Conservation (phyloP, 1,140 invertebrate species). For the Ericerus pela region DNA sequence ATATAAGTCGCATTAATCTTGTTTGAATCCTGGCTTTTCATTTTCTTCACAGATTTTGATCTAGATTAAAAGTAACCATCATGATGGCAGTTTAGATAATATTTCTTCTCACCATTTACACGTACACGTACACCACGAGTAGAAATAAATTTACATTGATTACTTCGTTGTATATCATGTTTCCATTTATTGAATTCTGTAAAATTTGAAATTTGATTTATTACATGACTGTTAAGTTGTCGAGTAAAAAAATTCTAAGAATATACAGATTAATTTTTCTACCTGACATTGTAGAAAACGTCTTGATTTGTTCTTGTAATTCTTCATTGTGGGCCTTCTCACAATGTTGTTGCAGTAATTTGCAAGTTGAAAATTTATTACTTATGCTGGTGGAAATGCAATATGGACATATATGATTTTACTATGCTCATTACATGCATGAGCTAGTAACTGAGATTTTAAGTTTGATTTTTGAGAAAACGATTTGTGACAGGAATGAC, state of each 20-base stretch:
- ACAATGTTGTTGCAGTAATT: too few relatives aligned
- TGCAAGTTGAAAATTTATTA: too few relatives aligned
- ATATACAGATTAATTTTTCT: not conserved
- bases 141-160: not conserved
- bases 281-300: not conserved
- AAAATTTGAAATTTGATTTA: not conserved
- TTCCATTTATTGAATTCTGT: conserved; percentile 2
- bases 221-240: not conserved
- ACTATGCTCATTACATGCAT: too few relatives aligned
- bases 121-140: not conserved
- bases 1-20: not conserved
- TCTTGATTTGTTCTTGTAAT: not conserved
- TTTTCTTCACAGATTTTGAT: not conserved
- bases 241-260: not conserved
- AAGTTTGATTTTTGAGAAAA: too few relatives aligned
- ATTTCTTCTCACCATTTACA: not conserved
- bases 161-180: not conserved
- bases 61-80: not conserved
- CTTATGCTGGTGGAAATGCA: too few relatives aligned
- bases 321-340: not conserved
- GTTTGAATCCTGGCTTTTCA: not conserved
- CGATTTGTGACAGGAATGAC: too few relatives aligned
- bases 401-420: too few relatives aligned
- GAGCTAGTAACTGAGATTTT: too few relatives aligned
- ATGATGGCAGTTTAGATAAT: not conserved